A percentile compares a stretch with the other conserved stretches of the same genome.
Evolutionary conservation across 2,888 invertebrate genomes (phyloP).

Genomic region (Pristionchus mayeri): DNA sequence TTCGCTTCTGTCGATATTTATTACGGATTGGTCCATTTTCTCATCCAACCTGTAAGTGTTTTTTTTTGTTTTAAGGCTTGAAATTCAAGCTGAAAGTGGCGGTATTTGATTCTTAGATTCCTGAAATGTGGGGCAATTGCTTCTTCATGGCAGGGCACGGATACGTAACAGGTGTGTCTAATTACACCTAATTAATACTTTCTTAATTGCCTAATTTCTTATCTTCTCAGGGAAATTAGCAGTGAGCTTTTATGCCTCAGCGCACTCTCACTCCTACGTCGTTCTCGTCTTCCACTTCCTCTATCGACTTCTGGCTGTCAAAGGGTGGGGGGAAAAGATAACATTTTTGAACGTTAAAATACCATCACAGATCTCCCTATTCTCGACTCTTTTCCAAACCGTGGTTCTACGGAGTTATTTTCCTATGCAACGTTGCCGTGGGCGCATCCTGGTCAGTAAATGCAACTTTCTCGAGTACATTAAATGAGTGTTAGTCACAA

Average conservation of each 20-base stretch:
- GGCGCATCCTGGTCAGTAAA: background rate
- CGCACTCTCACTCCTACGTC: background rate
- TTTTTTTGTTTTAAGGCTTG: too few species aligned
- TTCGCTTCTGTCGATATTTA: background rate
- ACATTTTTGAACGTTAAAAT: too few species aligned
- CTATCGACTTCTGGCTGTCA: background rate
- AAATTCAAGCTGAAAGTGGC: too few species aligned
- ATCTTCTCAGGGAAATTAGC: background rate
- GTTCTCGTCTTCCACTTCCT: background rate
- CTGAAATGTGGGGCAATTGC: background rate
- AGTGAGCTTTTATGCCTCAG: background rate
- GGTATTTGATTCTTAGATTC: background rate
- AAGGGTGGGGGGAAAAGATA: background rate
- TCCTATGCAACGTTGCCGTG: background rate
- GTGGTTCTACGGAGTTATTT: background rate
- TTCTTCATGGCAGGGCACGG: background rate
- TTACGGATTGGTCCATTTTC: background rate
- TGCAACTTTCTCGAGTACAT: too few species aligned
- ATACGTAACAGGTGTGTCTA: background rate
- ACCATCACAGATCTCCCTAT: background rate
- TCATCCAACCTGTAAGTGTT: background rate
- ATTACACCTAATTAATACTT: background rate
- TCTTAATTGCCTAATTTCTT: background rate
- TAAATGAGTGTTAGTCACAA: too few species aligned
- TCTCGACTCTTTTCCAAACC: background rate